phyloP scores from a whole-genome alignment of 2,888 invertebrate genomes.

The Ichneumoninae sp. region DNA sequence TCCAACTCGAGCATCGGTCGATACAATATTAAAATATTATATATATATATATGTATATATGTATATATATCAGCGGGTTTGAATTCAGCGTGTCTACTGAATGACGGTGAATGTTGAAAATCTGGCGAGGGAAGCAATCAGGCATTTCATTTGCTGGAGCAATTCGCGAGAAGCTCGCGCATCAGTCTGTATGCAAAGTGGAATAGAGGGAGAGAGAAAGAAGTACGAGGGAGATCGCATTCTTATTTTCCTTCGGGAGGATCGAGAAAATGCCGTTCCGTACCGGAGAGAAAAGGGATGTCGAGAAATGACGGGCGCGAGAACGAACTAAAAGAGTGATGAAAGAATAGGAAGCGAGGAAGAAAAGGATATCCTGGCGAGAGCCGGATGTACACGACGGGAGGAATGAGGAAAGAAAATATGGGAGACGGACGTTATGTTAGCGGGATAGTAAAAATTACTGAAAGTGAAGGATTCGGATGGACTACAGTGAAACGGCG shows the following conservation, averaged over 20 bases:
- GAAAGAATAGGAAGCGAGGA: slow-evolving; percentile 19
- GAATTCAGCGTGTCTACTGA: slow-evolving; percentile 31
- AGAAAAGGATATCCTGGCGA: slow-evolving; percentile 14
- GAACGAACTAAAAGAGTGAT: slow-evolving; percentile 23
- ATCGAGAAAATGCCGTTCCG: slow-evolving; percentile 44
- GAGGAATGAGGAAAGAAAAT: background rate
- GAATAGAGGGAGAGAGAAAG: background rate
- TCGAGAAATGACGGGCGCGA: slow-evolving; percentile 22
- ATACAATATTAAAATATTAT: slow-evolving; percentile 28
- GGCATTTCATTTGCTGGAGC: slow-evolving; percentile 62
- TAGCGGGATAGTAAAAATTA: slow-evolving; percentile 8
- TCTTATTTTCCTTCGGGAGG: slow-evolving; percentile 52
- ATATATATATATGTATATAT: slow-evolving; percentile 1
- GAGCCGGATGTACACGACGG: background rate
- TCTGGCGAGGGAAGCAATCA: slow-evolving; percentile 62
- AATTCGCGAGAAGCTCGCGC: slow-evolving; percentile 30
- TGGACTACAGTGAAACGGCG: background rate
- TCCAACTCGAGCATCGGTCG: background rate
- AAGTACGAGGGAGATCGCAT: background rate
- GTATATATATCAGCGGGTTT: background rate
- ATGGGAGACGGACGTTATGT: slow-evolving; percentile 10
- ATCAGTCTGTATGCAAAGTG: slow-evolving; percentile 21
- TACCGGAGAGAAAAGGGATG: slow-evolving; percentile 28
- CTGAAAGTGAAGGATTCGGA: background rate
- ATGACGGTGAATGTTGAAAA: slow-evolving; percentile 46